Evolutionary conservation across 2,888 invertebrate genomes (phyloP).

Genomic region (Adelognathus sp.): DNA sequence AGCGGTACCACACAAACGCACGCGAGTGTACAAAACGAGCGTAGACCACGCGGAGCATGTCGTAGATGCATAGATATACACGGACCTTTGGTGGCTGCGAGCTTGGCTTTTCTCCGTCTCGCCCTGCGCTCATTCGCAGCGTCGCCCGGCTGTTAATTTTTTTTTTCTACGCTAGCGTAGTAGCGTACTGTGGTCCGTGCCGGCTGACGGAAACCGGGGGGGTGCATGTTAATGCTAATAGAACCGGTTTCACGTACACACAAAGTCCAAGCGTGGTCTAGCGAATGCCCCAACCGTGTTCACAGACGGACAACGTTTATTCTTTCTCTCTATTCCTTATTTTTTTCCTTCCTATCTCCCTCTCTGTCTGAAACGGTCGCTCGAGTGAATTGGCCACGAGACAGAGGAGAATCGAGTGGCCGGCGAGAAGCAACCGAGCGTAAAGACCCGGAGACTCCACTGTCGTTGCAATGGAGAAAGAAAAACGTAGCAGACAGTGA

Average conservation of each 20-base stretch:
- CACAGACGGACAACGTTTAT: slow-evolving; percentile 41
- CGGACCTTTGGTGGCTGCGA: slow-evolving; percentile 16
- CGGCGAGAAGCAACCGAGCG: slow-evolving; percentile 24
- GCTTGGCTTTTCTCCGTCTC: slow-evolving; percentile 12
- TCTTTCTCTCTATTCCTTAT: slow-evolving; percentile 11
- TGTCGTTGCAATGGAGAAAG: slow-evolving; percentile 28
- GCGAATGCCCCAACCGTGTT: slow-evolving; percentile 46
- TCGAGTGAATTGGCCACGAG: slow-evolving; percentile 27
- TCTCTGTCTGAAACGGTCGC: slow-evolving; percentile 1
- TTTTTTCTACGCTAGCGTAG: slow-evolving; percentile 20
- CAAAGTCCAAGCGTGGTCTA: slow-evolving; percentile 4
- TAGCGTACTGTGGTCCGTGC: neutral
- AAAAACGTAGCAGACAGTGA: slow-evolving; percentile 33
- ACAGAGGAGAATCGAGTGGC: slow-evolving; percentile 42
- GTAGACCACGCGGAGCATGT: slow-evolving; percentile 51
- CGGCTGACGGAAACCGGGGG: slow-evolving; percentile 56
- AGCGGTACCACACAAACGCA: slow-evolving; percentile 20
- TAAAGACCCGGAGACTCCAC: slow-evolving; percentile 12
- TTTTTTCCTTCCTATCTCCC: neutral
- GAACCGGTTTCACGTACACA: slow-evolving; percentile 55
- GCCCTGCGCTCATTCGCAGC: slow-evolving; percentile 10
- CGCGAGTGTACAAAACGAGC: slow-evolving; percentile 53
- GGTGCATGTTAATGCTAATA: slow-evolving; percentile 66
- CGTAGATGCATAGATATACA: slow-evolving; percentile 54
- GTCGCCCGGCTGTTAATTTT: slow-evolving; percentile 54